phyloP scores from a whole-genome alignment of 2,113 vertebrate species.

The Siniperca chuatsi region DNA sequence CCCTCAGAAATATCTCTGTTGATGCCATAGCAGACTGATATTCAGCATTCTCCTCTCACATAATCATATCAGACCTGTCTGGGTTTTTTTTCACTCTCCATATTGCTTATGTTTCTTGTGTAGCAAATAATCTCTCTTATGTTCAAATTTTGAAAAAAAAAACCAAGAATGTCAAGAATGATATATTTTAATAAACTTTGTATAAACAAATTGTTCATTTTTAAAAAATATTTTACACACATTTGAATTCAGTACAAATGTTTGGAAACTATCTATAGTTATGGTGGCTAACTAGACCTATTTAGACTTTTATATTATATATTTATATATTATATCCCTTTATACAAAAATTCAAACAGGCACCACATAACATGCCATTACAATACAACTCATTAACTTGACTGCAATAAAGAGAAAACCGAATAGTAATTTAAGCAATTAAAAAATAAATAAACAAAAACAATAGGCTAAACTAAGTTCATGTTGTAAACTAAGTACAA shows the following conservation, averaged over 20 bases:
- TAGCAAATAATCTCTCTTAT: conserved; percentile 7
- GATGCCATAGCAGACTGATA: conserved; percentile 71
- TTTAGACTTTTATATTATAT: too few species aligned
- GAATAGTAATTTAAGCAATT: not conserved
- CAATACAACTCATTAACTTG: not conserved
- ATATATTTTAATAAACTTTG: conserved; percentile 36
- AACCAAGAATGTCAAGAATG: conserved; percentile 20
- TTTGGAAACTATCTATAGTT: not conserved
- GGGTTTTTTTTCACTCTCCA: conserved; percentile 30
- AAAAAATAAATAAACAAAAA: not conserved
- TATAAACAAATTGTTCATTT: not conserved
- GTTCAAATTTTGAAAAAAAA: not conserved
- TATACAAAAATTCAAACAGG: not conserved
- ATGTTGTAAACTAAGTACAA: not conserved
- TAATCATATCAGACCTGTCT: conserved; percentile 76
- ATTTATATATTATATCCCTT: not conserved
- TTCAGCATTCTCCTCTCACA: conserved; percentile 83
- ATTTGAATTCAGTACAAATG: not conserved
- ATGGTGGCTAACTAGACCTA: not conserved
- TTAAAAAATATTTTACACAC: not conserved
- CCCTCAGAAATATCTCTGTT: conserved; percentile 24
- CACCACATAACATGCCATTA: not conserved
- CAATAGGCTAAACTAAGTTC: not conserved
- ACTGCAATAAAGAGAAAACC: not conserved
- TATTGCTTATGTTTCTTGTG: conserved; percentile 29